phyloP scores from a whole-genome alignment of 2,888 invertebrate genomes.

The Polymixis flavicincta region DNA sequence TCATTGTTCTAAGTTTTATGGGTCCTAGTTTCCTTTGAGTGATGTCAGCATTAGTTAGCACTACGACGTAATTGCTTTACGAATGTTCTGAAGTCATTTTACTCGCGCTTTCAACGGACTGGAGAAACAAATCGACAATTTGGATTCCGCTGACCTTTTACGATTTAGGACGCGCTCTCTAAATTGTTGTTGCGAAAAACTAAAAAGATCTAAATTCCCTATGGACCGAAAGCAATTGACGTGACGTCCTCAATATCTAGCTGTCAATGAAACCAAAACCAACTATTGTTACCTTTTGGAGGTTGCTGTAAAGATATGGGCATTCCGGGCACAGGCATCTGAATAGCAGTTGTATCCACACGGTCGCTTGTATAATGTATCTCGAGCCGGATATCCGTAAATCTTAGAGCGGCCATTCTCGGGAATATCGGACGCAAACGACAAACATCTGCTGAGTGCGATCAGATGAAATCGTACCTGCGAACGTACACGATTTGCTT shows the following conservation, averaged over 20 bases:
- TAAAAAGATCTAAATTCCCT: slow-evolving; percentile 23
- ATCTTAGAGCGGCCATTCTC: slow-evolving; percentile 58
- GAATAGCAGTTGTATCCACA: slow-evolving; percentile 59
- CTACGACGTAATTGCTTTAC: slow-evolving; percentile 53
- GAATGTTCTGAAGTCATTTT: slow-evolving; percentile 47
- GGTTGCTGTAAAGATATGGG: slow-evolving; percentile 18
- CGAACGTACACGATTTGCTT: slow-evolving; percentile 48
- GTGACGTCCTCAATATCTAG: slow-evolving; percentile 6
- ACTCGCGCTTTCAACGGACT: slow-evolving; percentile 37
- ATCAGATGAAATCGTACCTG: slow-evolving; percentile 63
- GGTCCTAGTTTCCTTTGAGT: slow-evolving; percentile 52
- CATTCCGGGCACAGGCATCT: slow-evolving; percentile 20
- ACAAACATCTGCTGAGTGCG: slow-evolving; percentile 63
- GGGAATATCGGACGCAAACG: slow-evolving; percentile 52
- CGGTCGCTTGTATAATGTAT: slow-evolving; percentile 40
- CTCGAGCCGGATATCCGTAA: slow-evolving; percentile 72
- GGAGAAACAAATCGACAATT: slow-evolving; percentile 39
- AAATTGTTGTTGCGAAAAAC: slow-evolving; percentile 25
- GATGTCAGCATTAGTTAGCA: slow-evolving; percentile 56
- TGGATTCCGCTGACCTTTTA: slow-evolving; percentile 21
- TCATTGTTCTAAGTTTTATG: slow-evolving; percentile 57
- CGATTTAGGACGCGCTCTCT: slow-evolving; percentile 19
- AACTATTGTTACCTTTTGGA: slow-evolving; percentile 22
- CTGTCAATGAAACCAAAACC: slow-evolving; percentile 6
- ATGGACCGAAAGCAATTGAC: neutral